These are phyloP conservation scores for Mustela nigripes DNA, from an alignment of 2,113 vertebrate species.

Conservation along the genomic window DNA sequence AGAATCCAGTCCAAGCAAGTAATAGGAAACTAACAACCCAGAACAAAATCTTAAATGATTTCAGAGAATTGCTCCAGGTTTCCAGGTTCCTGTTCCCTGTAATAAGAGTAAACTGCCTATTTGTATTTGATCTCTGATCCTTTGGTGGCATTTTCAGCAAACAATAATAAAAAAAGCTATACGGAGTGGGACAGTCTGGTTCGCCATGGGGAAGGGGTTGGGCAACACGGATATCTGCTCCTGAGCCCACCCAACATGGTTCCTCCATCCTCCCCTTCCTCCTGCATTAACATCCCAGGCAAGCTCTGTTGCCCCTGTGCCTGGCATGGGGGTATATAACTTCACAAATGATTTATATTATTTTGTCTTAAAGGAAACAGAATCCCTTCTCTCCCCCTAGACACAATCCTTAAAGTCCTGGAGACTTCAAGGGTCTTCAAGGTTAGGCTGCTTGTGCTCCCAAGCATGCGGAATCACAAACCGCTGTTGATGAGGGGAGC, in stretches of 20 bases:
- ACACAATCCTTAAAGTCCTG: not conserved
- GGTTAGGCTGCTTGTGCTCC: not conserved
- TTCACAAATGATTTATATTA: not conserved
- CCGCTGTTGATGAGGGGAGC: rapidly evolving
- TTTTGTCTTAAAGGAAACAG: not conserved
- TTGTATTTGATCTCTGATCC: not conserved
- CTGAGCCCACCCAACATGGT: rapidly evolving
- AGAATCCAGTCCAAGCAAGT: not conserved
- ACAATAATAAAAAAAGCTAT: not conserved
- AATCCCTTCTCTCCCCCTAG: too few relatives aligned
- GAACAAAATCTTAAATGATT: not conserved
- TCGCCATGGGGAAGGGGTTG: not conserved
- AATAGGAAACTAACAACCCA: not conserved
- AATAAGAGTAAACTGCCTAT: not conserved
- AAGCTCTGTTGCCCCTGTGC: not conserved
- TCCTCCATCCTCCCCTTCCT: not conserved
- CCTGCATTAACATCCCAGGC: too few relatives aligned
- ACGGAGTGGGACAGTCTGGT: rapidly evolving
- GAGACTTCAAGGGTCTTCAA: too few relatives aligned
- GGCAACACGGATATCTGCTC: not conserved
- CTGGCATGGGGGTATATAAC: rapidly evolving
- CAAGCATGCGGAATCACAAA: not conserved
- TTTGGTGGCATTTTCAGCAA: not conserved
- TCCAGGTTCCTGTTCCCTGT: not conserved
- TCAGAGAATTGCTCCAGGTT: not conserved